These are phyloP conservation scores for Drosophila kanekoi DNA, from an alignment of 2,888 invertebrate species.

Conservation along the genomic window DNA sequence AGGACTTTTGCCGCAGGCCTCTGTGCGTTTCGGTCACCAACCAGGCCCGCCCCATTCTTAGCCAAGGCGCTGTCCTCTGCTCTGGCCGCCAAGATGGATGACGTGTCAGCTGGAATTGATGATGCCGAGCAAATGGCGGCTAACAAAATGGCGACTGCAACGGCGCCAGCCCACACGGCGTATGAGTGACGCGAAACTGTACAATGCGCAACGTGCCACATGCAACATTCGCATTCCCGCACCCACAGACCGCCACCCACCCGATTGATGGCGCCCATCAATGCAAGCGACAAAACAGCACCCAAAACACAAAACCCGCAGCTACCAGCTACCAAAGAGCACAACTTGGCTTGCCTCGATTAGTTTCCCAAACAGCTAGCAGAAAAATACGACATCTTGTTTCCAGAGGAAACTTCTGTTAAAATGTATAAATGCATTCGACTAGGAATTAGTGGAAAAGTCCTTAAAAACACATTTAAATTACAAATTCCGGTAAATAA, in stretches of 20 bases:
- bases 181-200: constrained; percentile 71
- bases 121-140: constrained; percentile 70
- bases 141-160: constrained; percentile 66
- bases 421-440: not conserved
- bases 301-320: constrained; percentile 9
- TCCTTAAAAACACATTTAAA: too few species aligned
- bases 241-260: not conserved
- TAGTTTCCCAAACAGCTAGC: constrained; percentile 1
- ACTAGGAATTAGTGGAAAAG: not conserved
- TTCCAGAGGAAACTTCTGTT: too few species aligned
- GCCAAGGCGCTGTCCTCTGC: constrained; percentile 17
- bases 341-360: constrained; percentile 1
- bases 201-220: constrained; percentile 56
- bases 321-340: not conserved
- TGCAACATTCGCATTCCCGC: constrained; percentile 32
- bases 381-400: too few species aligned
- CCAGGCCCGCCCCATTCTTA: not conserved
- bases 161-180: constrained; percentile 59
- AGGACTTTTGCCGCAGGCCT: constrained; percentile 81
- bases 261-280: constrained; percentile 11
- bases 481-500: too few species aligned
- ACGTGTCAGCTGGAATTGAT: constrained; percentile 83
- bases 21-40: constrained; percentile 59
- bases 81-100: constrained; percentile 75
- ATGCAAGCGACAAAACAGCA: constrained; percentile 11